A percentile compares a stretch with the other conserved stretches of the same genome.
Conservation (phyloP, 1,140 invertebrate species). For the Zaprionus capensis region DNA sequence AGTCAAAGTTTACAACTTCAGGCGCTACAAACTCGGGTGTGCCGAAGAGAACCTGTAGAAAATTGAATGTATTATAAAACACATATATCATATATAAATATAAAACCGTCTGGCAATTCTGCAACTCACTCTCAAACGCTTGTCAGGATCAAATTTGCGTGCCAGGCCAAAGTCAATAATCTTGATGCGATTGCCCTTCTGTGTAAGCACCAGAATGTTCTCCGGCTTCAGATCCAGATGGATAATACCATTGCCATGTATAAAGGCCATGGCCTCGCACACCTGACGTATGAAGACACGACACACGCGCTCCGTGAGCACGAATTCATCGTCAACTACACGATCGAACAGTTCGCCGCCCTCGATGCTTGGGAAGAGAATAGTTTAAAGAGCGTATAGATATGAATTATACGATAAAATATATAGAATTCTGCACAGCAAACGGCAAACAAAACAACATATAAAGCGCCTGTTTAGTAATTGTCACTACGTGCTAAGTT, state of each 20-base stretch:
- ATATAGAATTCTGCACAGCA: background rate
- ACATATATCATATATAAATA: background rate
- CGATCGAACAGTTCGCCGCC: conserved; percentile 99
- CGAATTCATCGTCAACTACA: conserved; percentile 98
- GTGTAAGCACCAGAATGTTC: conserved; percentile 97
- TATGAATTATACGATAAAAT: background rate
- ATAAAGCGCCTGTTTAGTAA: conserved; percentile 45
- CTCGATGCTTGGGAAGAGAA: conserved; percentile 90
- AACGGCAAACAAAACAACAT: conserved; percentile 22
- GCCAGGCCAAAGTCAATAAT: conserved; percentile 99
- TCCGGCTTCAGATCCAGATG: conserved; percentile 99
- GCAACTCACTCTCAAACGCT: conserved; percentile 89
- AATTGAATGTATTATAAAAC: background rate
- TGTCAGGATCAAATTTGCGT: conserved; percentile 94
- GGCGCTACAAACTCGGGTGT: conserved; percentile 99
- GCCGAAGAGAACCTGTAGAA: conserved; percentile 93
- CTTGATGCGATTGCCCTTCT: conserved; percentile 98
- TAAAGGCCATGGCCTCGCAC: conserved; percentile 97
- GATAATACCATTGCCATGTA: conserved; percentile 96
- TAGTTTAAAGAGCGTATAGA: background rate
- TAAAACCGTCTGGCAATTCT: background rate
- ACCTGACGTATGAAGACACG: conserved; percentile 98
- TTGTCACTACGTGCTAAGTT: conserved; percentile 23
- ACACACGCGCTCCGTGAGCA: conserved; percentile 97
- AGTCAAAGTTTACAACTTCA: conserved; percentile 99